These are phyloP conservation scores for Caenorhabditis remanei DNA, from an alignment of 1,140 invertebrate species.

Conservation along the genomic window DNA sequence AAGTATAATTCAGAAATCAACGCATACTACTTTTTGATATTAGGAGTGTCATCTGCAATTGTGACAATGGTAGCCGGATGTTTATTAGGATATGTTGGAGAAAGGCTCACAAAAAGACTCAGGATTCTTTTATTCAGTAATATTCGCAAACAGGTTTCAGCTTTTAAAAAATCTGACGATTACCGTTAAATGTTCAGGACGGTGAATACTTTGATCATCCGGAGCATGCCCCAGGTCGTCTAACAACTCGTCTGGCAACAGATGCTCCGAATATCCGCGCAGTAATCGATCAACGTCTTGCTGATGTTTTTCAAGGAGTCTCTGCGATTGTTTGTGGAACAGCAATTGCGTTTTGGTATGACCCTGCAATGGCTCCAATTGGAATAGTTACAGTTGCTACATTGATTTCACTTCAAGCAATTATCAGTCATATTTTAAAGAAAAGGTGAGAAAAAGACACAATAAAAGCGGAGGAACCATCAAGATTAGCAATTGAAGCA, in stretches of 20 bases:
- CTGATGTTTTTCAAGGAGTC: constrained; percentile 64
- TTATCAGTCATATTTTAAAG: neutral
- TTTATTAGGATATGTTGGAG: constrained; percentile 1
- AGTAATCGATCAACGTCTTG: constrained; percentile 66
- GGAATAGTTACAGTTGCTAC: constrained; percentile 46
- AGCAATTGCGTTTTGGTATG: constrained; percentile 67
- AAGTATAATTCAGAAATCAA: neutral
- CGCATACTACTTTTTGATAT: neutral
- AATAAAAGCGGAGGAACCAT: neutral
- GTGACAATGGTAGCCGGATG: neutral
- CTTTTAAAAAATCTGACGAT: neutral
- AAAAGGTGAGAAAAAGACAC: neutral
- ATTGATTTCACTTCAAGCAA: neutral
- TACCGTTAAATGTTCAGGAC: constrained; percentile 61
- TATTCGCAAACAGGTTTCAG: constrained; percentile 77
- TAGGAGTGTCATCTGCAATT: neutral
- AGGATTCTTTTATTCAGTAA: constrained; percentile 77
- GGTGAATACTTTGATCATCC: constrained; percentile 80
- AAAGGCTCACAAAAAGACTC: constrained; percentile 61
- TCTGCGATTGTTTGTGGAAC: constrained; percentile 66
- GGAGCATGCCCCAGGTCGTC: constrained; percentile 79
- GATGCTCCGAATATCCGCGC: constrained; percentile 80
- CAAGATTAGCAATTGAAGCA: constrained; percentile 15
- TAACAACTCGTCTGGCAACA: constrained; percentile 79
- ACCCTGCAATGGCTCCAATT: constrained; percentile 65